phyloP scores from a whole-genome alignment of 64 coral and sea anemone genomes.

The Montipora cactus region DNA sequence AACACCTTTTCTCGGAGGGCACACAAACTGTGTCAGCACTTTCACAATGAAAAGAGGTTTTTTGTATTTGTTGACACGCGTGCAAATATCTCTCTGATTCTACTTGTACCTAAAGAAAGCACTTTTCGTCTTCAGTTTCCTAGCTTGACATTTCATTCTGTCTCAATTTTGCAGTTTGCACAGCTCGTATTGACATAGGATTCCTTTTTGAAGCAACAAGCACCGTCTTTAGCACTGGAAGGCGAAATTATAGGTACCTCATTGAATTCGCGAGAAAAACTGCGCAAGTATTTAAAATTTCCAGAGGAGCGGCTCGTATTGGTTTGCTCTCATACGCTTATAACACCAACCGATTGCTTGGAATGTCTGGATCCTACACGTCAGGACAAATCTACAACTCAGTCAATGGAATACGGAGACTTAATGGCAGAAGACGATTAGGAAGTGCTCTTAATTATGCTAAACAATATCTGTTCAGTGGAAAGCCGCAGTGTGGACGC shows the following conservation, averaged over 20 bases:
- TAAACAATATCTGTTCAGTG: slow-evolving; percentile 29
- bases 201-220: slow-evolving; percentile 44
- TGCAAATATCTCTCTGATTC: too few relatives aligned
- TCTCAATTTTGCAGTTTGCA: slow-evolving; percentile 8
- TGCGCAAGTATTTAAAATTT: slow-evolving; percentile 20
- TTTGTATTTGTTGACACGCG: too few relatives aligned
- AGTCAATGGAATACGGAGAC: background rate
- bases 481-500: slow-evolving; percentile 28
- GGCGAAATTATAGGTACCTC: background rate
- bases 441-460: slow-evolving; percentile 33
- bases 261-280: slow-evolving; percentile 23
- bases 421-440: slow-evolving; percentile 8
- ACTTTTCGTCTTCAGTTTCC: background rate
- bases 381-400: slow-evolving; percentile 7
- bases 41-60: too few relatives aligned
- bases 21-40: too few relatives aligned
- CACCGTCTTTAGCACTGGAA: background rate
- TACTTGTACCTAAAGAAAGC: too few relatives aligned
- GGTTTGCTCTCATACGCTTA: background rate
- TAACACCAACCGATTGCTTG: background rate
- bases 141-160: background rate
- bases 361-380: background rate
- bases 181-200: slow-evolving; percentile 25
- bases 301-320: background rate
- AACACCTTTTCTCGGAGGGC: too few relatives aligned